A percentile compares a stretch with the other conserved stretches of the same genome.
Conservation (phyloP, 2,797 vertebrate genomes). For the Molossus molossus region DNA sequence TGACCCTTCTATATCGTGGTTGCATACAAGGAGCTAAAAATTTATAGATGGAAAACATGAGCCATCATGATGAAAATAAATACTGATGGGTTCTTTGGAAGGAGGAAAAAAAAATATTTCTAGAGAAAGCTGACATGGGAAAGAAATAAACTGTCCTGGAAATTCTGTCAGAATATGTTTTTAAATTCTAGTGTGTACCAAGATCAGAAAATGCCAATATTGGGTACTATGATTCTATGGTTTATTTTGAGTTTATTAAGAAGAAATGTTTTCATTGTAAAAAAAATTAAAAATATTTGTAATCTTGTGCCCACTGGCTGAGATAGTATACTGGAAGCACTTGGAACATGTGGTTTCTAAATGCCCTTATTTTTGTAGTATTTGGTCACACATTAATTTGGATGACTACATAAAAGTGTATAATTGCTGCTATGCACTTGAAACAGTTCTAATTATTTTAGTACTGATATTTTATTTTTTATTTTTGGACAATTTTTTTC, state of each 20-base stretch:
- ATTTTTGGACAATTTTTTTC: neutral
- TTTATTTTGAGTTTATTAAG: slow-evolving; percentile 43
- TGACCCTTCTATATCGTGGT: neutral
- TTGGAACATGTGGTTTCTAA: neutral
- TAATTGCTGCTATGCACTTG: slow-evolving; percentile 29
- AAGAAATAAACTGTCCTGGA: neutral
- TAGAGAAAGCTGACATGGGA: neutral
- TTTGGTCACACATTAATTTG: slow-evolving; percentile 52
- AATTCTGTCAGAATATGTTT: slow-evolving; percentile 42
- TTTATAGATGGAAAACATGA: neutral
- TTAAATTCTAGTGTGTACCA: slow-evolving; percentile 30
- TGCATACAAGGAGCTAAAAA: neutral
- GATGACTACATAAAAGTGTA: neutral
- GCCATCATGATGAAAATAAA: slow-evolving; percentile 32
- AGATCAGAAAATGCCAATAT: neutral
- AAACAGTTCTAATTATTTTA: slow-evolving; percentile 42
- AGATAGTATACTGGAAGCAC: neutral
- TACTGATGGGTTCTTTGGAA: neutral
- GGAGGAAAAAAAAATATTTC: neutral
- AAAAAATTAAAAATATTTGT: neutral
- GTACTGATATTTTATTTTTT: slow-evolving; percentile 28
- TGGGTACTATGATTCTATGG: neutral
- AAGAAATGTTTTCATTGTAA: neutral
- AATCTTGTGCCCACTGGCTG: neutral
- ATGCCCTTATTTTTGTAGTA: neutral